Conservation (phyloP, 2,113 vertebrate genomes). For the Harpagus bidentatus region DNA sequence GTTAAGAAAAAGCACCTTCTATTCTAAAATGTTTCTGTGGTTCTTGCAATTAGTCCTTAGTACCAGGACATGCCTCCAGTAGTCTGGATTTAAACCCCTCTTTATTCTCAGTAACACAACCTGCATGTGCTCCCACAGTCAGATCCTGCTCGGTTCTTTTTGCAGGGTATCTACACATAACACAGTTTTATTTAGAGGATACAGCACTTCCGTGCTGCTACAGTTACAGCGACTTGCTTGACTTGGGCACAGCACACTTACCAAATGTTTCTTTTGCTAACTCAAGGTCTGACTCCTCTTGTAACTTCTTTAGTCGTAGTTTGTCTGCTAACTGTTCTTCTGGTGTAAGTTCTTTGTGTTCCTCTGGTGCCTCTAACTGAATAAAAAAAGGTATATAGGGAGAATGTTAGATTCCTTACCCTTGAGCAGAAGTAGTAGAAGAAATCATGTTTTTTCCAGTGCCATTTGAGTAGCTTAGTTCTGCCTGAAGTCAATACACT, state of each 20-base stretch:
- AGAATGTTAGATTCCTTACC: accelerated
- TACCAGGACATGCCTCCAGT: neutral
- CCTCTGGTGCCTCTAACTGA: conserved; percentile 77
- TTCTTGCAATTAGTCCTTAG: neutral
- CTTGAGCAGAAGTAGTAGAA: neutral
- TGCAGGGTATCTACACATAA: accelerated
- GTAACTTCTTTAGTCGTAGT: conserved; percentile 88
- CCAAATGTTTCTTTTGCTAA: conserved; percentile 95
- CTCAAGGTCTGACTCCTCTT: conserved; percentile 93
- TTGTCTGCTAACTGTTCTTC: conserved; percentile 91
- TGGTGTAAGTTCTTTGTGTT: conserved; percentile 73
- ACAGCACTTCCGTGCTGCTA: neutral
- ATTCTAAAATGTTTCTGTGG: neutral
- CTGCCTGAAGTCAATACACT: neutral
- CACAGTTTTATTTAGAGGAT: accelerated
- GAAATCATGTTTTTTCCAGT: neutral
- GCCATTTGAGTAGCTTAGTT: accelerated
- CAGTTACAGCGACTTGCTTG: accelerated
- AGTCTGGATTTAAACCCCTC: neutral
- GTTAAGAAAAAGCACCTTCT: neutral
- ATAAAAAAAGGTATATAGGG: accelerated
- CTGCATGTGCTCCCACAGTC: accelerated
- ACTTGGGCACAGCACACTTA: conserved; percentile 34
- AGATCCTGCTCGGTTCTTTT: accelerated
- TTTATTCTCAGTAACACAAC: neutral